Percentiles rank a stretch among this genome's conserved stretches.
Evolutionary conservation across 1,140 invertebrate genomes (phyloP).

Genomic region (Leptoteleia sp.): DNA sequence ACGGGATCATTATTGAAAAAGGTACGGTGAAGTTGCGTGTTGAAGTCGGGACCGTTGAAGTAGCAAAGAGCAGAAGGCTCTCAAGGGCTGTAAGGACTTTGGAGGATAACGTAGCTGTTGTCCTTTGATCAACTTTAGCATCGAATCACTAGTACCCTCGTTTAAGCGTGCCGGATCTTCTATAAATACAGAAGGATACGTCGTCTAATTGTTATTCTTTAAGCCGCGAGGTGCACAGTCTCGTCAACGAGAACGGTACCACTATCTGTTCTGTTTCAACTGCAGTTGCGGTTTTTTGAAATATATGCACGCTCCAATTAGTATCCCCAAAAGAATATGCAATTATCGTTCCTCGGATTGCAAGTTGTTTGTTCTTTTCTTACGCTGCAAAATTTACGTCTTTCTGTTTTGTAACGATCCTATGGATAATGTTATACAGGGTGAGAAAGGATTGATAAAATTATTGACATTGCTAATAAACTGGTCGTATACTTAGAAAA

Average conservation of each 20-base stretch:
- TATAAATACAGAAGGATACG: conserved; percentile 72
- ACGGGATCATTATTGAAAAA: conserved; percentile 77
- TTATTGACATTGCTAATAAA: no score
- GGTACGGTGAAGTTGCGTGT: conserved; percentile 68
- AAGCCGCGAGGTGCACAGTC: conserved; percentile 32
- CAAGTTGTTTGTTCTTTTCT: not conserved
- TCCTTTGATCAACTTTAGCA: conserved; percentile 75
- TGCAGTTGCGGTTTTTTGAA: conserved; percentile 1
- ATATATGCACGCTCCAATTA: not conserved
- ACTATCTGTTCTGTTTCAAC: conserved; percentile 23
- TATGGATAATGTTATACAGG: no score
- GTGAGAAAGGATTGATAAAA: no score
- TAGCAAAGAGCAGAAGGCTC: conserved; percentile 71
- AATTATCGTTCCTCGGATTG: not conserved
- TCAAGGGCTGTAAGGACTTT: conserved; percentile 55
- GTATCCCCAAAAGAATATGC: conserved; percentile 5
- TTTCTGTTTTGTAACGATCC: no score
- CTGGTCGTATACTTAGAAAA: no score
- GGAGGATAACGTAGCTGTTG: conserved; percentile 64
- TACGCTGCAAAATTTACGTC: not conserved
- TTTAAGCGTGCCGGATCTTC: conserved; percentile 75
- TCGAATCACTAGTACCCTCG: conserved; percentile 70
- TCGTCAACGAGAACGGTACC: conserved; percentile 5
- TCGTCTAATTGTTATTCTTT: conserved; percentile 40
- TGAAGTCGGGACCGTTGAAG: conserved; percentile 69